Conservation (phyloP, 2,888 invertebrate genomes). For the Apotomis capreana region DNA sequence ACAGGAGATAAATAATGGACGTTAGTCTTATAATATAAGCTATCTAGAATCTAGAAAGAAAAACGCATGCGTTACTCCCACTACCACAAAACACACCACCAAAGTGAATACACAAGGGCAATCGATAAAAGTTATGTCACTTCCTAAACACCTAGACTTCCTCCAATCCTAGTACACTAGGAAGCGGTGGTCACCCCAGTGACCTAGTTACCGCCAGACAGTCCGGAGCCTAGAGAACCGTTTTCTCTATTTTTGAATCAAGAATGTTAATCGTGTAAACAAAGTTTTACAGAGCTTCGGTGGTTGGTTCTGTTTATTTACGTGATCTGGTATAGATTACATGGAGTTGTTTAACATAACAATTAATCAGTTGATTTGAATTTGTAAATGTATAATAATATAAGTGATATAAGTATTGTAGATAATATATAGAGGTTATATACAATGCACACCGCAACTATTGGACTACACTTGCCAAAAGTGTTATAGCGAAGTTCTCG, state of each 20-base stretch:
- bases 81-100: background rate
- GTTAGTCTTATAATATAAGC: too few species aligned
- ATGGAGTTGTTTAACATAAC: background rate
- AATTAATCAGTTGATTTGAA: constrained; percentile 5
- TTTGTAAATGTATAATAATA: background rate
- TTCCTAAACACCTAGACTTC: constrained; percentile 23
- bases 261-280: constrained; percentile 11
- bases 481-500: too few species aligned
- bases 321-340: constrained; percentile 8
- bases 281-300: constrained; percentile 9
- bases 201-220: constrained; percentile 51
- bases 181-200: constrained; percentile 45
- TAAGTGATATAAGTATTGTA: too few species aligned
- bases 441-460: too few species aligned
- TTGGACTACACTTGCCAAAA: too few species aligned
- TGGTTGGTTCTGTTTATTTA: constrained; percentile 22
- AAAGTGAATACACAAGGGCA: constrained; percentile 2
- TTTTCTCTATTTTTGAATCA: background rate
- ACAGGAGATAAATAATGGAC: too few species aligned
- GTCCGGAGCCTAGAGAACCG: constrained; percentile 27
- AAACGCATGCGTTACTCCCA: background rate
- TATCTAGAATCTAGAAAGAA: too few species aligned
- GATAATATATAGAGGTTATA: too few species aligned
- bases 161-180: constrained; percentile 36
- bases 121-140: constrained; percentile 9